phyloP scores from a whole-genome alignment of 2,888 invertebrate species.

The Tipula helvola region DNA sequence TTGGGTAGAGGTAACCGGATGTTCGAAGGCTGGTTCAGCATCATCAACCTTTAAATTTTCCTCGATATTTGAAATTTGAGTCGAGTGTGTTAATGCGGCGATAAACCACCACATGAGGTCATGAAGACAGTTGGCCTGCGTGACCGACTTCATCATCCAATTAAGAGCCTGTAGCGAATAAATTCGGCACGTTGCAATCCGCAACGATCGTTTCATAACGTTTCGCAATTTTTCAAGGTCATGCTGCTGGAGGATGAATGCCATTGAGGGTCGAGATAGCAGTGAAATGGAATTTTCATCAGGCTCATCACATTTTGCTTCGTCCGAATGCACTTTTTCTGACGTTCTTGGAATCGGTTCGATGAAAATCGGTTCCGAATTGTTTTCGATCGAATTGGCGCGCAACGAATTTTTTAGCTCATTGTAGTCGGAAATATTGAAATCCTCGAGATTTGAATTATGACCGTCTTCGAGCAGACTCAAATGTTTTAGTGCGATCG shows the following conservation, averaged over 20 bases:
- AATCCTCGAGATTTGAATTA: neutral
- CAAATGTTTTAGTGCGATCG: neutral
- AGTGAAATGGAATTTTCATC: slow-evolving; percentile 24
- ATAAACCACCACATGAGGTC: slow-evolving; percentile 97
- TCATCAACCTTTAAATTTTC: slow-evolving; percentile 36
- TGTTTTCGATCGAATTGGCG: neutral
- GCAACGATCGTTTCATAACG: slow-evolving; percentile 78
- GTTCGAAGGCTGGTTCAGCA: slow-evolving; percentile 44
- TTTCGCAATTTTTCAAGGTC: slow-evolving; percentile 72
- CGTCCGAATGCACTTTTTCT: neutral
- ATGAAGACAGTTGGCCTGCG: slow-evolving; percentile 82
- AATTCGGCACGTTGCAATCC: slow-evolving; percentile 67
- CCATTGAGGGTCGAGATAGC: slow-evolving; percentile 60
- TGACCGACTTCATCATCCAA: slow-evolving; percentile 86
- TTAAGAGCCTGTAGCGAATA: slow-evolving; percentile 89
- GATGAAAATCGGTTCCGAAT: slow-evolving; percentile 4
- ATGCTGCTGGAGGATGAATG: slow-evolving; percentile 74
- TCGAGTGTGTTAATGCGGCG: slow-evolving; percentile 52
- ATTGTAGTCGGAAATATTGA: neutral
- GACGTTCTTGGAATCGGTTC: neutral
- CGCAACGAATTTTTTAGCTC: neutral
- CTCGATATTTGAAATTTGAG: slow-evolving; percentile 33
- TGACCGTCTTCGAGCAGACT: neutral
- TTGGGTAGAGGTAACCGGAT: slow-evolving; percentile 66
- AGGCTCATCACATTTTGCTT: slow-evolving; percentile 16